phyloP scores from a whole-genome alignment of 1,140 invertebrate species.

The Rhagoletis pomonella region DNA sequence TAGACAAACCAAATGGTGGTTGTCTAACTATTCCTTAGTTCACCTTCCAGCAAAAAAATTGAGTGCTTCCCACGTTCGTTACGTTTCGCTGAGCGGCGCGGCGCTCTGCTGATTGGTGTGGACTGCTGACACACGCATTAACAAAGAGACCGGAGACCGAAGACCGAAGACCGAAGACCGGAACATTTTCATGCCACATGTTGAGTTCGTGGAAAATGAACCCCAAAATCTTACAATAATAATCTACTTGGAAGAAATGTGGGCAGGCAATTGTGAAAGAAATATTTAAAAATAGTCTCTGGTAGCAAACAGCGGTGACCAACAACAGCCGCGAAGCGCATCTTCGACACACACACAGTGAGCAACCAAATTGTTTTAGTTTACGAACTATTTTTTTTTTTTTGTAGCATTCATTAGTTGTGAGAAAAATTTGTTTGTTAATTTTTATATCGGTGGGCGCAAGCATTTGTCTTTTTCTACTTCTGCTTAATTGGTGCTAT shows the following conservation, averaged over 20 bases:
- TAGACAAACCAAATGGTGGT: background rate
- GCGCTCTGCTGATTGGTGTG: background rate
- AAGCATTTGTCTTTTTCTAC: too few relatives aligned
- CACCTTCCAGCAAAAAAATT: constrained; percentile 16
- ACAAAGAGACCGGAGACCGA: background rate
- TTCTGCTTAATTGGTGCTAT: too few relatives aligned
- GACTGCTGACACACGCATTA: background rate
- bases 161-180: background rate
- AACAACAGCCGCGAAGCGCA: background rate
- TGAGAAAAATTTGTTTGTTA: too few relatives aligned
- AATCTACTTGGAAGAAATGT: constrained; percentile 33
- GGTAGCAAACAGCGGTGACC: background rate
- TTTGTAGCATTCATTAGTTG: too few relatives aligned
- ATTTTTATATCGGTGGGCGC: too few relatives aligned
- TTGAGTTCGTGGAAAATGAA: constrained; percentile 37
- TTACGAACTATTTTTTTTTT: background rate
- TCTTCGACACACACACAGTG: background rate
- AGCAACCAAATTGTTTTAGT: background rate
- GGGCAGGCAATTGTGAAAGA: constrained; percentile 13
- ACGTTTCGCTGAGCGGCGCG: constrained; percentile 65
- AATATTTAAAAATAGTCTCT: constrained; percentile 33
- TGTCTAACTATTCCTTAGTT: constrained; percentile 5
- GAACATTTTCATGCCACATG: constrained; percentile 47
- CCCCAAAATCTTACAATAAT: constrained; percentile 41
- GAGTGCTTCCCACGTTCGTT: constrained; percentile 70